A percentile compares a stretch with the other conserved stretches of the same genome.
phyloP scores from a whole-genome alignment of 2,797 vertebrate genomes.

The Cetoscarus ocellatus region DNA sequence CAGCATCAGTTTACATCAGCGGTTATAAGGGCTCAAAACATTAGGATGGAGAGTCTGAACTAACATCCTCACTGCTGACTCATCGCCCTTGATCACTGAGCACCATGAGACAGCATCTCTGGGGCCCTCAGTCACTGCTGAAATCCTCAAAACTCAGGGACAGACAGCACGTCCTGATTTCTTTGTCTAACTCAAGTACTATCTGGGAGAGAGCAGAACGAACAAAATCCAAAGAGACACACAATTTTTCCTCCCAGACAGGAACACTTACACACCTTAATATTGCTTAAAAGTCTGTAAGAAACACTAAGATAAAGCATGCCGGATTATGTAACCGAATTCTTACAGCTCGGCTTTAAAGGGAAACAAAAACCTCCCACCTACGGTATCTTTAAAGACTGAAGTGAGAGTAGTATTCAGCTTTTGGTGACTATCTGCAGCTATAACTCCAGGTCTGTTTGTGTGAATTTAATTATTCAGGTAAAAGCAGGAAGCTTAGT shows the following conservation, averaged over 20 bases:
- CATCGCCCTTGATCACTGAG: constrained; percentile 35
- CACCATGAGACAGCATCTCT: constrained; percentile 53
- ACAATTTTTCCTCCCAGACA: constrained; percentile 5
- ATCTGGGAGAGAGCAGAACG: neutral
- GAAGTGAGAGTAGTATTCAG: constrained; percentile 12
- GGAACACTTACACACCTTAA: neutral
- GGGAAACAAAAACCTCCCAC: constrained; percentile 14
- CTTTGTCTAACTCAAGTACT: constrained; percentile 16
- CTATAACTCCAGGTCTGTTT: constrained; percentile 55
- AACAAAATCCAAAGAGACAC: constrained; percentile 30
- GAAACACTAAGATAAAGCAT: constrained; percentile 14
- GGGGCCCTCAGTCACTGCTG: constrained; percentile 46
- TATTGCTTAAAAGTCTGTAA: constrained; percentile 12
- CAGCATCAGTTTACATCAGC: constrained; percentile 12
- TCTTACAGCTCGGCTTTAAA: neutral
- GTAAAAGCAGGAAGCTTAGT: constrained; percentile 55
- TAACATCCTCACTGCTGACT: constrained; percentile 52
- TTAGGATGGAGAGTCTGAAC: constrained; percentile 38
- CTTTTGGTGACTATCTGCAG: constrained; percentile 29
- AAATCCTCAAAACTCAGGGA: constrained; percentile 46
- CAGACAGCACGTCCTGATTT: constrained; percentile 33
- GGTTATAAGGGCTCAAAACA: constrained; percentile 31
- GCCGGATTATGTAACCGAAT: constrained; percentile 8
- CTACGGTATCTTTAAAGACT: constrained; percentile 23
- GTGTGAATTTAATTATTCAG: constrained; percentile 58